Conservation (phyloP, 1,140 invertebrate species). For the Dendroctonus valens region DNA sequence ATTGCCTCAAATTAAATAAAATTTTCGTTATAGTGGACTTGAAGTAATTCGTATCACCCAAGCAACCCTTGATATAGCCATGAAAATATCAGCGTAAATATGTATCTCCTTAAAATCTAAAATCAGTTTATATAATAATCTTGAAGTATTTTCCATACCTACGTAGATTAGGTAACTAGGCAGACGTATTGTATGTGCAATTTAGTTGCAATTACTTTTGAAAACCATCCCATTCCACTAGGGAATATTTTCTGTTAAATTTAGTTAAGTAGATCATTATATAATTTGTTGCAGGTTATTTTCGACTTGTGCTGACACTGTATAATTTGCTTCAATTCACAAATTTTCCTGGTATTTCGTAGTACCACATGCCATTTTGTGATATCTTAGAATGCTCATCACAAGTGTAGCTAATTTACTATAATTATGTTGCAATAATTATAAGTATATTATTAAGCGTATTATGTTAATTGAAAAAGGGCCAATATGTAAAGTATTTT, state of each 20-base stretch:
- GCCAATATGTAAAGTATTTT: not conserved
- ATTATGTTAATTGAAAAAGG: not conserved
- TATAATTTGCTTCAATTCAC: not conserved
- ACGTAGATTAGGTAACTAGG: too few relatives aligned
- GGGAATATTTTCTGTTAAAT: too few relatives aligned
- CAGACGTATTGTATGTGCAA: not conserved
- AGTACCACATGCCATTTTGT: conserved; percentile 37
- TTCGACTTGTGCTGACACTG: not conserved
- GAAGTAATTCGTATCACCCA: conserved; percentile 7
- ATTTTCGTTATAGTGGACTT: conserved; percentile 19
- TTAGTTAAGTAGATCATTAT: not conserved
- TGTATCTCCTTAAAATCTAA: too few relatives aligned
- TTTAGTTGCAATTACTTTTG: not conserved
- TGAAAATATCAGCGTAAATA: too few relatives aligned
- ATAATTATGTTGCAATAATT: conserved; percentile 11
- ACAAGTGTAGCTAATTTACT: conserved; percentile 36
- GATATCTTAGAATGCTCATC: conserved; percentile 47
- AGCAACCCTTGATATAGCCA: too few relatives aligned
- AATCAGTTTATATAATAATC: too few relatives aligned
- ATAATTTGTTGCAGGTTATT: conserved; percentile 11
- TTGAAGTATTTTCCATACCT: too few relatives aligned
- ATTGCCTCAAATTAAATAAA: not conserved
- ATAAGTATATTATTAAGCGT: conserved; percentile 2
- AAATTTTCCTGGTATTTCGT: conserved; percentile 2
- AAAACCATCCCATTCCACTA: too few relatives aligned